Evolutionary conservation across 2,888 invertebrate genomes (phyloP).

Genomic region (Sycophila texana): DNA sequence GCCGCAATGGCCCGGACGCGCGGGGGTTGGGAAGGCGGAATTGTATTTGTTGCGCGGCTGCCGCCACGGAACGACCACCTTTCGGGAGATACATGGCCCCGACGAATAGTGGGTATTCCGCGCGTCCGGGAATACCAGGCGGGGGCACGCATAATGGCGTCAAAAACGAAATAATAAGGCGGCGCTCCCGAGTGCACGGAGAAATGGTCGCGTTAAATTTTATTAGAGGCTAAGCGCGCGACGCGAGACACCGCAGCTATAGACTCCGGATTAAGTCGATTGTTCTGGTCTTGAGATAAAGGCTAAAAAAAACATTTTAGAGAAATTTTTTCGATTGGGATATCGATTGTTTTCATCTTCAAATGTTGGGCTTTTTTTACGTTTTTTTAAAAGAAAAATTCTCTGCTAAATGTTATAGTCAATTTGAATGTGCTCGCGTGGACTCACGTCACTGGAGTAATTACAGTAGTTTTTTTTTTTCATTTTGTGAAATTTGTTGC

Average conservation of each 20-base stretch:
- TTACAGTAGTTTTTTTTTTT: too few relatives aligned
- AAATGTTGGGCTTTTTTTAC: background rate
- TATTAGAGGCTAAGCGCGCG: slow-evolving; percentile 16
- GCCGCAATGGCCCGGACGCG: slow-evolving; percentile 67
- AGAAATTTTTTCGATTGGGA: too few relatives aligned
- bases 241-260: background rate
- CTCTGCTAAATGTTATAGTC: too few relatives aligned
- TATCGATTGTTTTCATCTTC: background rate
- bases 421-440: too few relatives aligned
- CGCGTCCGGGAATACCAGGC: slow-evolving; percentile 3
- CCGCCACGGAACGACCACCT: slow-evolving; percentile 57
- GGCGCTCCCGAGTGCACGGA: background rate
- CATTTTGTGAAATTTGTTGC: too few relatives aligned
- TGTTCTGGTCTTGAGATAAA: slow-evolving; percentile 12
- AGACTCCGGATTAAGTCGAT: slow-evolving; percentile 46
- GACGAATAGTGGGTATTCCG: slow-evolving; percentile 40
- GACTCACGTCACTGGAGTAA: too few relatives aligned
- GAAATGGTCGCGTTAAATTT: slow-evolving; percentile 52
- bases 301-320: too few relatives aligned
- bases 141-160: slow-evolving; percentile 47
- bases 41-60: slow-evolving; percentile 70
- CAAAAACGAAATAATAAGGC: slow-evolving; percentile 56
- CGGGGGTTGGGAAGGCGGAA: slow-evolving; percentile 58
- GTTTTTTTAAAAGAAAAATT: background rate
- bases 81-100: slow-evolving; percentile 55